These are phyloP conservation scores for Syrmaticus mikado DNA, from an alignment of 2,113 vertebrate genomes.

Conservation along the genomic window DNA sequence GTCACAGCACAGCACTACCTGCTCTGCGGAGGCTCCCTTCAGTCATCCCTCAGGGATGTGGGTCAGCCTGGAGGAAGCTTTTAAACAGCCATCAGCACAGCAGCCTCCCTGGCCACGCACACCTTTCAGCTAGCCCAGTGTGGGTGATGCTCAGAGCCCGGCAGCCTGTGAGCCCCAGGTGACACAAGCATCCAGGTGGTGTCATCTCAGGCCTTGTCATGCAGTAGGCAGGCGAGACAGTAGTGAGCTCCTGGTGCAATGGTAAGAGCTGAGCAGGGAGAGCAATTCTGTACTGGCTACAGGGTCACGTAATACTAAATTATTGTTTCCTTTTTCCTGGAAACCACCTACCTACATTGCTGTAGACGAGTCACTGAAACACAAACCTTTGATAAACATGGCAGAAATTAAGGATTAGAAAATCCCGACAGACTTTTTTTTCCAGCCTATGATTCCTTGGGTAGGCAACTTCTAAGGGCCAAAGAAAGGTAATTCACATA, in stretches of 20 bases:
- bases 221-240: rapidly evolving
- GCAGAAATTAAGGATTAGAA: not conserved
- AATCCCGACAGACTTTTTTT: not conserved
- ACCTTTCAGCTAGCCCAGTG: not conserved
- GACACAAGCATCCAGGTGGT: rapidly evolving
- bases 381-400: not conserved
- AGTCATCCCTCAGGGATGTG: rapidly evolving
- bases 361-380: not conserved
- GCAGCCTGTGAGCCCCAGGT: not conserved
- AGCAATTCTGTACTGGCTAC: rapidly evolving
- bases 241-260: rapidly evolving
- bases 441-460: not conserved
- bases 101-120: not conserved
- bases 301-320: rapidly evolving
- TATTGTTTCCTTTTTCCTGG: not conserved
- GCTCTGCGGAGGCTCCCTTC: not conserved
- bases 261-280: rapidly evolving
- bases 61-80: not conserved
- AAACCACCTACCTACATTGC: not conserved
- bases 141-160: not conserved
- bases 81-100: not conserved
- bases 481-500: not conserved
- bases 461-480: not conserved
- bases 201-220: rapidly evolving
- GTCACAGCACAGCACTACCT: not conserved